Evolutionary conservation across 1,140 invertebrate species (phyloP), one percentile per base, ranked within the genome.

Genomic region (Neodiprion fabricii): DNA sequence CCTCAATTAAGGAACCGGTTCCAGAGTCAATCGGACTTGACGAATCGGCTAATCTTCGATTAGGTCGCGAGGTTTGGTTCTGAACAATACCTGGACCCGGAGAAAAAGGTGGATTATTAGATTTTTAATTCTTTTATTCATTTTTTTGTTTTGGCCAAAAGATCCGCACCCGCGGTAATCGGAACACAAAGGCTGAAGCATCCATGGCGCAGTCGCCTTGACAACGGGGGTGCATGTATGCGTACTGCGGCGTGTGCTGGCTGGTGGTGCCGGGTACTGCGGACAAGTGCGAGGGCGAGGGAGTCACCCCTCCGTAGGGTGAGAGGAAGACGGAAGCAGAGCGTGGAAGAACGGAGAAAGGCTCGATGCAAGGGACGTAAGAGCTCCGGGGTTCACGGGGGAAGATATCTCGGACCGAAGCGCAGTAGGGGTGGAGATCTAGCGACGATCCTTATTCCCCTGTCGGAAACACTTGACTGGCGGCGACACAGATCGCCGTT

Each of bases 181-280:
- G 53, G 53, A 61, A 61, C 53, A 61, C 2, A 61, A 61, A 61
- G 53, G 11, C n/a, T 61, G 11, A n/a, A 61, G 53, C 53, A 28
- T 74, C 66, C 71, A 71, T 83, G 79, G 85, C 85, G 86, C 84
- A 87, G 83, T 83, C 85, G 85, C 85, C 80, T 84, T 84, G 82
- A 81, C 80, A 85, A 83, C 28, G 75, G 78, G 80, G 81, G 82
- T 69, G 67, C 67, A 47, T 69, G 40, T 69, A 47, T 69, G 87
- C 84, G 85, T 88, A 85, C 82, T 40, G n/a, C 40, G 17, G 67
- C 40, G 87, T 84, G 85, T 88, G 86, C 82, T 40, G n/a, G 10
- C 17, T 23, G 67, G 10, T 69, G 17, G 67, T n/a, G 40, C 17
- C 17, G 40, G 10, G 40, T 47, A 12, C 40, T 69, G 67, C 48